Evolutionary conservation across 2,113 vertebrate species (phyloP), one percentile per base, ranked within the genome.

Genomic region (Stictonetta naevosa): DNA sequence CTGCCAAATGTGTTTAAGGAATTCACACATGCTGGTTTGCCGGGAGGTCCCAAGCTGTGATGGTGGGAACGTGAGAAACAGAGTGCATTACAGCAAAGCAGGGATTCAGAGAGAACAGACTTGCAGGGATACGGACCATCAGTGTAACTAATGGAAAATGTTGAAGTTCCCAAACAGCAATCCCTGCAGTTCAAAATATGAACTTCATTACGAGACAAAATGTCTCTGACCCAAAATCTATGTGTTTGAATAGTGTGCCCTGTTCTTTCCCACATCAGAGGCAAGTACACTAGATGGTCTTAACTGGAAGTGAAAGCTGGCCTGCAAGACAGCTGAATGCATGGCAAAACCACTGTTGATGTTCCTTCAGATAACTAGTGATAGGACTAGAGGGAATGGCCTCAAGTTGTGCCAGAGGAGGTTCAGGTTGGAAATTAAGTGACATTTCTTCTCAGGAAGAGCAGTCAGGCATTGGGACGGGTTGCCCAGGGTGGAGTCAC

Each of bases 161-260:
- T 7, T 62, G 82, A 11, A 56, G 29, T 8, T 63, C n/a, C 7
- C 14, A 79, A 7, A 10, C 10, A 76, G 53, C 13, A 55, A 40
- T 7, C n/a, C 3, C 64, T 73, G 58, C 36, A 22, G 23, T 14
- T 91, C 33, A 92, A 76, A 20, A 59, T 18, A 25, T 0, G 36
- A 15, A 40, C n/a, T 52, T 52, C 31, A 82, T 82, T 52, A 28
- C 13, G 44, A 42, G 42, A 72, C 12, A 63, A 86, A 50, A 60
- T 20, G 15, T 34, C 83, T 63, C 34, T 44, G 40, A 40, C 71
- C 12, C 52, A 7, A 11, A 25, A 31, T 2, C 9, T 10, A 40
- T 7, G 38, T 31, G n/a, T 83, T 56, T 85, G 48, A 67, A 36
- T 12, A 36, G 16, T 0, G 0, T 16, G 12, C 34, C 40, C 18